phyloP scores from a whole-genome alignment of 2,113 vertebrate genomes.

The Osmerus mordax region DNA sequence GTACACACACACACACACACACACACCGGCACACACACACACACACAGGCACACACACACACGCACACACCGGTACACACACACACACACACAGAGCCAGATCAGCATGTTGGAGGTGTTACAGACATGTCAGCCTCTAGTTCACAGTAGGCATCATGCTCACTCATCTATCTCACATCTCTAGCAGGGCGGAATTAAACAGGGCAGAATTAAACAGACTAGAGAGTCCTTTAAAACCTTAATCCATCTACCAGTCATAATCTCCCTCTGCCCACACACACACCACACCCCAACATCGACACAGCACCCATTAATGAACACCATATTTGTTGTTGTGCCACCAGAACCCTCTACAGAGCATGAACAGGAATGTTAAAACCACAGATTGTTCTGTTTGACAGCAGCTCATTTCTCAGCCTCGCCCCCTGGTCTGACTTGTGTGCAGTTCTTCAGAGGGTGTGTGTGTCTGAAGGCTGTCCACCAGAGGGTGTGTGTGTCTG shows the following conservation, averaged over 20 bases:
- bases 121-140: slow-evolving; percentile 1
- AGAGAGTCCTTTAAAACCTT: slow-evolving; percentile 37
- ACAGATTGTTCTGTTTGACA: too few species aligned
- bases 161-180: slow-evolving; percentile 17
- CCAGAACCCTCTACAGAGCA: too few species aligned
- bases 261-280: slow-evolving; percentile 31
- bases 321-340: not conserved
- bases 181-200: slow-evolving; percentile 40
- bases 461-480: not conserved
- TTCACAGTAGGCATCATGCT: not conserved
- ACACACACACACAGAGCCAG: slow-evolving; percentile 15
- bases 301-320: not conserved
- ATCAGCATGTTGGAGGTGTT: slow-evolving; percentile 26
- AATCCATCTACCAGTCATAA: slow-evolving; percentile 48
- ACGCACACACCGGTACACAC: not conserved
- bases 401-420: too few species aligned
- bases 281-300: not conserved
- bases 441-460: not conserved
- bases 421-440: too few species aligned
- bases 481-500: too few species aligned
- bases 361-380: too few species aligned
- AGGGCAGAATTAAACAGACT: slow-evolving; percentile 33
- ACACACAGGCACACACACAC: slow-evolving; percentile 14
- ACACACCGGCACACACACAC: slow-evolving; percentile 7
- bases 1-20: not conserved